Conservation (phyloP, 53 echinoderm and acorn worm genomes). For the Paracentrotus lividus region DNA sequence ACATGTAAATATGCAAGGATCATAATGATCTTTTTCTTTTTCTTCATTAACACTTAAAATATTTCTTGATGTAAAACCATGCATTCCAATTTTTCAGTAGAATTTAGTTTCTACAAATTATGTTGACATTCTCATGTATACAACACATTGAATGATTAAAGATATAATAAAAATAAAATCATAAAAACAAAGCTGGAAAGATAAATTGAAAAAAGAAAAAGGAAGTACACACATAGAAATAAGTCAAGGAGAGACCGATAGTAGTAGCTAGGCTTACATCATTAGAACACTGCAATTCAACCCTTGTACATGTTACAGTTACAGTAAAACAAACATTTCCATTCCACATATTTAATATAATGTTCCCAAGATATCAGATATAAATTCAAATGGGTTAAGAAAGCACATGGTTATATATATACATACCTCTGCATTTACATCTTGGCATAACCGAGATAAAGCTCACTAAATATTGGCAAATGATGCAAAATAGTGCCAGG, state of each 20-base stretch:
- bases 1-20: too few species aligned
- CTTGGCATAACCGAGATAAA: slow-evolving; percentile 69
- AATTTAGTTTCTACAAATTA: too few species aligned
- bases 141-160: too few species aligned
- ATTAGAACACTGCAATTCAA: background rate
- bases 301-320: background rate
- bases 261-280: background rate
- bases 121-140: too few species aligned
- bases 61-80: too few species aligned
- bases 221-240: background rate
- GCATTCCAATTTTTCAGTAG: too few species aligned
- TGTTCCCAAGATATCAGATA: background rate
- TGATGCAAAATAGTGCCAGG: slow-evolving; percentile 21
- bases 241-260: too few species aligned
- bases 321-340: background rate
- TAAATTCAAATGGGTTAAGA: background rate
- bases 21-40: too few species aligned
- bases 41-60: too few species aligned
- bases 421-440: slow-evolving; percentile 61
- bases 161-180: background rate
- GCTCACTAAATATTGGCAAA: slow-evolving; percentile 55
- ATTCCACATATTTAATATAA: background rate
- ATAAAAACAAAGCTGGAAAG: background rate
- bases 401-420: slow-evolving; percentile 1
- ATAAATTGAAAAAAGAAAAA: background rate